Base-by-base conservation (phyloP, 2,888 invertebrate species). In the Entomobrya proxima region DNA sequence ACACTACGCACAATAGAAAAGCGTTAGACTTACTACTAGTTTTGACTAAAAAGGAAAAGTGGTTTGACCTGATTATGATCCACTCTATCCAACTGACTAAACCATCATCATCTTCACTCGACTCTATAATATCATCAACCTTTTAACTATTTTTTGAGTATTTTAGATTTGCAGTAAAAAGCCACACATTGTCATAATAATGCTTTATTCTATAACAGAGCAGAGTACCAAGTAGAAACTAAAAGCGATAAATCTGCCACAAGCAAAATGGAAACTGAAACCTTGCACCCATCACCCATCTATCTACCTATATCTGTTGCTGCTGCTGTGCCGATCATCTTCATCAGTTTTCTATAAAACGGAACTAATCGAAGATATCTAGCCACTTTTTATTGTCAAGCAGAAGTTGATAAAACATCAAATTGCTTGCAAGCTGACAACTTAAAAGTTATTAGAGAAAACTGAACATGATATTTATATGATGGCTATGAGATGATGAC, bases 11-110 rank as follows among this genome's bases (percentile, higher is more conserved):
- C 9, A 32, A n/a, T n/a, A n/a, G n/a, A n/a, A 24, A 11, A 18
- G 21, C 30, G 30, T 40, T 24, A 27, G 47, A 37, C 24, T 77
- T 52, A 81, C 69, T 79, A 76, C 69, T 77, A 69, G 81, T 81
- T 86, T 81, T 81, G 74, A 55, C 61, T 74, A 75, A 58, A 82
- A 81, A 88, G 83, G 85, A 88, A 79, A 88, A 88, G 88, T 88
- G 86, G 88, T 88, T 88, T 88, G 88, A 88, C 88, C 88, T 87
- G 88, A 85, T 88, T 88, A 86, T 85, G 85, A 84, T 80, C 87
- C 69, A 75, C 75, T 78, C 40, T 67, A n/a, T n/a, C n/a, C n/a
- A 35, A n/a, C 50, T 69, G 40, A 72, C 64, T 27, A 50, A 61
- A 35, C n/a, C 69, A 69, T 40, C 69, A 37, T 47, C 52, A 74